Percentiles rank a stretch among this genome's conserved stretches.
These are phyloP conservation scores for Ips typographus DNA, from an alignment of 1,140 invertebrate genomes.

Conservation along the genomic window DNA sequence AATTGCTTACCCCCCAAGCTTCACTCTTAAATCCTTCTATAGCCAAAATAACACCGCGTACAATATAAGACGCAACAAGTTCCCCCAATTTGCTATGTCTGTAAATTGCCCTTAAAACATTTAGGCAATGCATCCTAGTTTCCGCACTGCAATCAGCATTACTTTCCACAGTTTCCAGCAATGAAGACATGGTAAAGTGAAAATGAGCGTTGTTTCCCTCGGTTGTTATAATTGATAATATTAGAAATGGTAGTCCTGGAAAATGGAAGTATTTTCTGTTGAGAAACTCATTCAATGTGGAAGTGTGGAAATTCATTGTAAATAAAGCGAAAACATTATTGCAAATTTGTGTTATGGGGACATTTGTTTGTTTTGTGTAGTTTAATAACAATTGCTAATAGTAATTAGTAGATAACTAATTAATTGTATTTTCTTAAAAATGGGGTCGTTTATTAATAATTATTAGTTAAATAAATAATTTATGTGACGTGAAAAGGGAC, in stretches of 20 bases:
- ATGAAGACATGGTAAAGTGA: slow-evolving; percentile 60
- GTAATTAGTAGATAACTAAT: too few relatives aligned
- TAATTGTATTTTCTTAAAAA: too few relatives aligned
- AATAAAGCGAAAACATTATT: too few relatives aligned
- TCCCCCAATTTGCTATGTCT: slow-evolving; percentile 75
- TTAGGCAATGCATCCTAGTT: slow-evolving; percentile 76
- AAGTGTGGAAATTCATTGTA: too few relatives aligned
- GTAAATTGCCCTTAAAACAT: slow-evolving; percentile 81
- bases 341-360: too few relatives aligned
- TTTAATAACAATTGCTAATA: too few relatives aligned
- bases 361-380: too few relatives aligned
- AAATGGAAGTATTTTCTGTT: neutral
- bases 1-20: slow-evolving; percentile 75
- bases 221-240: slow-evolving; percentile 65
- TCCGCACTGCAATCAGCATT: slow-evolving; percentile 43
- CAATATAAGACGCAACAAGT: slow-evolving; percentile 69
- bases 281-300: too few relatives aligned
- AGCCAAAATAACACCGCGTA: slow-evolving; percentile 70
- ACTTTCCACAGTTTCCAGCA: slow-evolving; percentile 57
- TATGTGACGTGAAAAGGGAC: too few relatives aligned
- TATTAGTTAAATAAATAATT: too few relatives aligned
- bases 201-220: slow-evolving; percentile 64
- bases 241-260: slow-evolving; percentile 39
- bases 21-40: slow-evolving; percentile 72
- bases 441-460: too few relatives aligned